Base-by-base conservation (phyloP, 1,140 invertebrate genomes). In the Aphelinus atriplicis region DNA sequence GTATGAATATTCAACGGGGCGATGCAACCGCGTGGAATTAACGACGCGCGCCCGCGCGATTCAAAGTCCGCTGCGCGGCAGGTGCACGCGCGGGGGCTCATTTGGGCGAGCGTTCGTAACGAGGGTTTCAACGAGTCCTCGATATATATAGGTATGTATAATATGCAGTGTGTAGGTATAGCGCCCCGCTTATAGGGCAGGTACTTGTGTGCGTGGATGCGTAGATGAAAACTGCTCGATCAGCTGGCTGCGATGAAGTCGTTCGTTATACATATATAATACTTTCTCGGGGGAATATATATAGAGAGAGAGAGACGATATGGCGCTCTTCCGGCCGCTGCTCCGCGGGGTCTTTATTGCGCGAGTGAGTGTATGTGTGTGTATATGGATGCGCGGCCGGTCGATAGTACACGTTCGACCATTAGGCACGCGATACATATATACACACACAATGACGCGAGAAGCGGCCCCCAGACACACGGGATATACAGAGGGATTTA, bases 351-450 rank as follows among this genome's bases (percentile, higher is more conserved):
- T 26, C 26, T 26, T 26, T 26, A 26, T 26, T 56, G 47, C 58
- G 2, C 26, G 3, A 60, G 5, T 60, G 7, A 43, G 43, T 58
- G 43, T 6, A 58, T 1, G 58, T 45, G 45, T 60, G 7, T 43
- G 9, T 3, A 60, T 57, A n/a, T 57, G 26, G 50, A 61, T 67
- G 48, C 43, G 63, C n/a, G 42, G 58, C 58, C 2, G 58, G 62
- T 26, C 51, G 70, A 77, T 77, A 72, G 72, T 77, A 68, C 67
- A 68, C 58, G 63, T 71, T 53, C 45, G 63, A 51, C 60, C 60
- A 73, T 77, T 73, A 73, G 58, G 55, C n/a, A 77, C 75, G 70
- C 66, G 69, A 57, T 71, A 26, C 26, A 26, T 26, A 56, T 7
- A 7, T 56, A 56, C 7, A 56, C 26, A 56, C 55, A 45, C 45